These are phyloP conservation scores for Drosophila mulleri DNA, from an alignment of 2,888 invertebrate species.

Conservation along the genomic window DNA sequence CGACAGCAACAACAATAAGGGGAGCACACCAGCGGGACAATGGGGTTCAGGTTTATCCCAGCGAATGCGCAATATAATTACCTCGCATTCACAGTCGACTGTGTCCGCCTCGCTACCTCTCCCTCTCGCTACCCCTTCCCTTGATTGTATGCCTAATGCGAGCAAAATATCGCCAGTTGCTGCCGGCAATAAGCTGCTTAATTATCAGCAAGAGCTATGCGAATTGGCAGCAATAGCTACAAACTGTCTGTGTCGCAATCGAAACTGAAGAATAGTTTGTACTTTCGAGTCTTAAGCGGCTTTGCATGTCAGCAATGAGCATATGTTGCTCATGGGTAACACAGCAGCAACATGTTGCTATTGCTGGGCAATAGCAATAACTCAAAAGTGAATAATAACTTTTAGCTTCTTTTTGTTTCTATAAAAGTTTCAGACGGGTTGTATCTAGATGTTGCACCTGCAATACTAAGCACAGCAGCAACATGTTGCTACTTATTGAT, in stretches of 20 bases:
- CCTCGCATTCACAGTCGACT: slow-evolving; percentile 50
- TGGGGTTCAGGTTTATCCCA: slow-evolving; percentile 54
- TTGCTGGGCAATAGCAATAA: background rate
- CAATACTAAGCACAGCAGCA: background rate
- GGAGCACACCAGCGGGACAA: slow-evolving; percentile 11
- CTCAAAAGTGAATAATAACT: background rate
- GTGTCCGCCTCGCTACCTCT: background rate
- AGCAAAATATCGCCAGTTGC: slow-evolving; percentile 24
- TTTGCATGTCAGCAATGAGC: background rate
- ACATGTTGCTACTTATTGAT: background rate
- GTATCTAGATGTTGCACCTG: slow-evolving; percentile 4
- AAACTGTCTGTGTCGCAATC: slow-evolving; percentile 2
- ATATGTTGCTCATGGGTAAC: slow-evolving; percentile 2
- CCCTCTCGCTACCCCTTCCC: background rate
- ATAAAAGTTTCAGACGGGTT: background rate
- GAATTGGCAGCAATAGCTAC: slow-evolving; percentile 1
- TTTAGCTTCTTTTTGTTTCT: background rate
- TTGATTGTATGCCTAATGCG: slow-evolving; percentile 30
- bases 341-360: slow-evolving; percentile 3
- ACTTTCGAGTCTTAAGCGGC: background rate
- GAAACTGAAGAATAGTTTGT: slow-evolving; percentile 5
- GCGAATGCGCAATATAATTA: slow-evolving; percentile 57
- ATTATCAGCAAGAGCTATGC: slow-evolving; percentile 30
- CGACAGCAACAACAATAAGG: background rate
- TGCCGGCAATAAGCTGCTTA: slow-evolving; percentile 36